These are phyloP conservation scores for Vollenhovia emeryi DNA, from an alignment of 1,140 invertebrate species.

Conservation along the genomic window DNA sequence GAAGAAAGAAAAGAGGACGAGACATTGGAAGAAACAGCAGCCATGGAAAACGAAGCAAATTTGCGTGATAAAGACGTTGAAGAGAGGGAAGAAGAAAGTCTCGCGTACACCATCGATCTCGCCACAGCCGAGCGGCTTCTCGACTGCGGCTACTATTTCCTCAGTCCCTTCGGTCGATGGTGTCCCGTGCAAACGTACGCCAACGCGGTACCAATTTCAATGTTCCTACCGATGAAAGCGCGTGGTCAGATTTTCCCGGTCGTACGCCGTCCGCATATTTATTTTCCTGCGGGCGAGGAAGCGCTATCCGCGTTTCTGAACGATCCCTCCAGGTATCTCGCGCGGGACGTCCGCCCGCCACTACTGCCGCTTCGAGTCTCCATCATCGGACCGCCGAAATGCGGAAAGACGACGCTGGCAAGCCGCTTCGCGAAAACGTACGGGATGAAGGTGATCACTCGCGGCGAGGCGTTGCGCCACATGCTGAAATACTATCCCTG, in stretches of 20 bases:
- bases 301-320: constrained; percentile 84
- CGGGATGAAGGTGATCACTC: constrained; percentile 84
- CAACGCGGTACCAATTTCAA: constrained; percentile 82
- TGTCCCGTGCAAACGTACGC: constrained; percentile 87
- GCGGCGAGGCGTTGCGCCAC: constrained; percentile 84
- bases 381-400: constrained; percentile 93
- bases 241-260: constrained; percentile 84
- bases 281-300: constrained; percentile 85
- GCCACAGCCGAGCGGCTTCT: constrained; percentile 86
- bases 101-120: constrained; percentile 83
- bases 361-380: constrained; percentile 89
- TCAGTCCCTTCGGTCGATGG: constrained; percentile 86
- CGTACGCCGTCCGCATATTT: constrained; percentile 86
- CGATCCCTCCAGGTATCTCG: constrained; percentile 86
- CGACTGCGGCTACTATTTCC: constrained; percentile 85
- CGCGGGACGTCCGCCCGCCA: constrained; percentile 74
- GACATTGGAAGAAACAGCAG: constrained; percentile 65
- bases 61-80: constrained; percentile 35
- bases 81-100: constrained; percentile 52
- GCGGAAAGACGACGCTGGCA: constrained; percentile 92
- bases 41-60: constrained; percentile 26
- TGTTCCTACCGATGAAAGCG: constrained; percentile 82
- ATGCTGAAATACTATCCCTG: constrained; percentile 83
- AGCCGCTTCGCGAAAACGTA: constrained; percentile 84
- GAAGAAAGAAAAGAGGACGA: constrained; percentile 69